Percentiles rank a stretch among this genome's conserved stretches.
These are phyloP conservation scores for Polydrusus cervinus DNA, from an alignment of 2,888 invertebrate species.

Conservation along the genomic window DNA sequence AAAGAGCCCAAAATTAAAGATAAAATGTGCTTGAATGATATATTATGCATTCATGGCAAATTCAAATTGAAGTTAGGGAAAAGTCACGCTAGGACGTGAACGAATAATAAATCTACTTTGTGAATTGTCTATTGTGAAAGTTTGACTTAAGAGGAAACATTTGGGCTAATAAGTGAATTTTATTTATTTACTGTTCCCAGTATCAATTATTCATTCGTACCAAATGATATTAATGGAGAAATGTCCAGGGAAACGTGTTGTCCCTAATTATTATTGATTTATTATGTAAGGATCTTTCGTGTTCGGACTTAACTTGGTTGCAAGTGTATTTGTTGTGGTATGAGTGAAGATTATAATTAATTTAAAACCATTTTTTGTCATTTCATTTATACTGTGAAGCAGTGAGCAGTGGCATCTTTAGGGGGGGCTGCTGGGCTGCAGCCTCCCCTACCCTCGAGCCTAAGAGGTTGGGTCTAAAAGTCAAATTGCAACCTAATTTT, in stretches of 20 bases:
- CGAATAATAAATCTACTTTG: slow-evolving; percentile 7
- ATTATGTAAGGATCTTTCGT: too few species aligned
- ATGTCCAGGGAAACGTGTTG: not conserved
- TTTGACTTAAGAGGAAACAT: not conserved
- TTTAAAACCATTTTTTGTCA: too few species aligned
- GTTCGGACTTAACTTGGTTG: too few species aligned
- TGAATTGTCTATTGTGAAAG: slow-evolving; percentile 5
- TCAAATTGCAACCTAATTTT: too few species aligned
- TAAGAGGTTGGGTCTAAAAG: too few species aligned
- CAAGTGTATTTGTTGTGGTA: too few species aligned
- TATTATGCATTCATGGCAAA: slow-evolving; percentile 16
- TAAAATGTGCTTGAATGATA: slow-evolving; percentile 11
- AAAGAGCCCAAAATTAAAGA: slow-evolving; percentile 1
- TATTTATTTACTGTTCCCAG: slow-evolving; percentile 14
- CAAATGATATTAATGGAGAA: not conserved
- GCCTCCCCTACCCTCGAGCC: too few species aligned
- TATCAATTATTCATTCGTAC: not conserved
- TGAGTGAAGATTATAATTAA: too few species aligned
- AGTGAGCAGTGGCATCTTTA: too few species aligned
- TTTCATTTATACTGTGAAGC: too few species aligned
- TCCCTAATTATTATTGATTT: not conserved
- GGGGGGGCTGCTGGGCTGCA: too few species aligned
- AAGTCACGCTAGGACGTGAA: slow-evolving; percentile 17
- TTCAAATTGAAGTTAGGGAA: slow-evolving; percentile 11
- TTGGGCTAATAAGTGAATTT: slow-evolving; percentile 3